phyloP scores from a whole-genome alignment of 2,888 invertebrate genomes.

The Eulithis prunata region DNA sequence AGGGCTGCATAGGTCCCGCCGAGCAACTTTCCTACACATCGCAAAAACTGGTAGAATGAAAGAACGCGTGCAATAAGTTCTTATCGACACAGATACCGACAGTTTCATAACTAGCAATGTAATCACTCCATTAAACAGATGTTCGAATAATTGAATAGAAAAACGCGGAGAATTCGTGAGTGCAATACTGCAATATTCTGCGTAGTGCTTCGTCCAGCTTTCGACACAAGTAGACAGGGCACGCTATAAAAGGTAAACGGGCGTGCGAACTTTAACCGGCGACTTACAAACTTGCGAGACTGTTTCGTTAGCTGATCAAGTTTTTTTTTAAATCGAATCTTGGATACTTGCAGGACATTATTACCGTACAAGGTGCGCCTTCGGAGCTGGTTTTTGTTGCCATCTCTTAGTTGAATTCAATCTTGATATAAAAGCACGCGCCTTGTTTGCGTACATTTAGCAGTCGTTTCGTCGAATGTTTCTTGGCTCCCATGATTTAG shows the following conservation, averaged over 20 bases:
- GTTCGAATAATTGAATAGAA: constrained; percentile 57
- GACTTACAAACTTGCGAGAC: constrained; percentile 65
- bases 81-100: constrained; percentile 60
- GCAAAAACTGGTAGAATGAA: constrained; percentile 74
- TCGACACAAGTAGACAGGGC: constrained; percentile 63
- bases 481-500: constrained; percentile 45
- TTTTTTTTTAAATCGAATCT: constrained; percentile 72
- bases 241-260: constrained; percentile 66
- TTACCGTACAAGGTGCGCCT: constrained; percentile 65
- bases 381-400: constrained; percentile 69
- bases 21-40: constrained; percentile 72
- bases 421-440: constrained; percentile 67
- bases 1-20: constrained; percentile 76
- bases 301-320: constrained; percentile 74
- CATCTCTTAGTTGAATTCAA: constrained; percentile 70
- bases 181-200: constrained; percentile 53
- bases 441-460: constrained; percentile 68
- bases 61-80: constrained; percentile 55
- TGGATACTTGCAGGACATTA: constrained; percentile 71
- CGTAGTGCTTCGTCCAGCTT: constrained; percentile 51
- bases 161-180: constrained; percentile 56
- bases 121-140: constrained; percentile 70
- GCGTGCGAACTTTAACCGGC: constrained; percentile 71
- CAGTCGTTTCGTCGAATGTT: constrained; percentile 49
- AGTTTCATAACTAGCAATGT: constrained; percentile 69